Evolutionary conservation across 1,140 invertebrate species (phyloP), one percentile per base, ranked within the genome.

Genomic region (Liolophura sinensis): DNA sequence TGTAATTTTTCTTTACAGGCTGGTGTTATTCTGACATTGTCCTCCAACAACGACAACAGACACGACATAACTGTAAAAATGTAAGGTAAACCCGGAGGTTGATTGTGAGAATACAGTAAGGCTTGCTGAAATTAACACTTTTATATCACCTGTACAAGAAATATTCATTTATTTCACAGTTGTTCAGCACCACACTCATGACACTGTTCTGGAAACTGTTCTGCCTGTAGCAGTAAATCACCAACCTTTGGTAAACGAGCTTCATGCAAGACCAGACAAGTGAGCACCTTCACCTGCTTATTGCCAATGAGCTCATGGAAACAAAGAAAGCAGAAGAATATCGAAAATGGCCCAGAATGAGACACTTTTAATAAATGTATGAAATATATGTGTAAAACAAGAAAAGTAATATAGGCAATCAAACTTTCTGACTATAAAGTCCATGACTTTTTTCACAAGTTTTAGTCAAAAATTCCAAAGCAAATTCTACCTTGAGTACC

Each of bases 1-100:
- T 88, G 87, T 56, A 97, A 82, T 87, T 92, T 91, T 70, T 89
- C 89, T 71, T 90, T 88, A 82, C 94, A 96, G 70, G 93, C 91
- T 56, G 85, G 75, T 70, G 92, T 89, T 51, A 96, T 84, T 62
- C 88, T 87, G 78, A 90, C 89, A 67, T 79, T 76, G 72, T 91
- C 89, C 75, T 91, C 87, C 64, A 93, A 79, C 54, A 91, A 87
- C 66, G 89, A 88, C 83, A 92, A 89, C 52, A 96, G 85, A 84
- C 94, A 96, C 79, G 90, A 90, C 54, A 95, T 87, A 83, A 93
- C 93, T 95, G 78, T 60, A 89, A 89, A 74, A 65, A 70, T 64
- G 66, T 73, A 55, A 73, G 25, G 62, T 55, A 64, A 69, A 24
- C 56, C 66, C 62, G 18, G 27, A 25, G 27, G 52, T 60, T 25